Percentiles rank a stretch among this genome's conserved stretches.
Evolutionary conservation across 2,888 invertebrate genomes (phyloP).

Genomic region (Andricus quercusramuli): DNA sequence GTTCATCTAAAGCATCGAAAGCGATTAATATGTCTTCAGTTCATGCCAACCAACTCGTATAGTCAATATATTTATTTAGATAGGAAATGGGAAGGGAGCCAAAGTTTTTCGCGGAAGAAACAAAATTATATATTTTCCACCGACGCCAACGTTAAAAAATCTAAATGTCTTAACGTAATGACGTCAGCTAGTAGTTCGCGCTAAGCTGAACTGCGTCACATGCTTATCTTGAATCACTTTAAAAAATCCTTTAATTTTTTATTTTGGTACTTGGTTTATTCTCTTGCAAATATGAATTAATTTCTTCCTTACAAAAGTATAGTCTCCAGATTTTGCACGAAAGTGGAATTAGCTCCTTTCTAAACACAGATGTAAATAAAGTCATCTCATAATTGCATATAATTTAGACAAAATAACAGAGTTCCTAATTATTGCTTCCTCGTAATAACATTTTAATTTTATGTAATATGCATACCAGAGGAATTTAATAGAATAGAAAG

Average conservation of each 20-base stretch:
- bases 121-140: constrained; percentile 28
- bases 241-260: not conserved
- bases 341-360: not conserved
- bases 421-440: constrained; percentile 9
- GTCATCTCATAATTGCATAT: not conserved
- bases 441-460: constrained; percentile 6
- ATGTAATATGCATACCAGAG: not conserved
- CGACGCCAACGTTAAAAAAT: constrained; percentile 7
- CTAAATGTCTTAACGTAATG: constrained; percentile 9
- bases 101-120: constrained; percentile 21
- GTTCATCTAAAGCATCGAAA: not conserved
- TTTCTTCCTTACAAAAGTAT: not conserved
- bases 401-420: constrained; percentile 10
- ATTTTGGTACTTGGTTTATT: not conserved
- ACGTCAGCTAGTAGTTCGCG: not conserved
- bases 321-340: not conserved
- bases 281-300: not conserved
- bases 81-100: constrained; percentile 1
- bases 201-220: not conserved
- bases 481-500: constrained; percentile 13
- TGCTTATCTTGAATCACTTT: not conserved
- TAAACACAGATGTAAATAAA: constrained; percentile 12
- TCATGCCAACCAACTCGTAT: not conserved
- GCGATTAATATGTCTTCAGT: not conserved
- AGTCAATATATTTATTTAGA: not conserved